phyloP scores from a whole-genome alignment of 2,113 vertebrate species.

The Phalacrocorax brasilianus region DNA sequence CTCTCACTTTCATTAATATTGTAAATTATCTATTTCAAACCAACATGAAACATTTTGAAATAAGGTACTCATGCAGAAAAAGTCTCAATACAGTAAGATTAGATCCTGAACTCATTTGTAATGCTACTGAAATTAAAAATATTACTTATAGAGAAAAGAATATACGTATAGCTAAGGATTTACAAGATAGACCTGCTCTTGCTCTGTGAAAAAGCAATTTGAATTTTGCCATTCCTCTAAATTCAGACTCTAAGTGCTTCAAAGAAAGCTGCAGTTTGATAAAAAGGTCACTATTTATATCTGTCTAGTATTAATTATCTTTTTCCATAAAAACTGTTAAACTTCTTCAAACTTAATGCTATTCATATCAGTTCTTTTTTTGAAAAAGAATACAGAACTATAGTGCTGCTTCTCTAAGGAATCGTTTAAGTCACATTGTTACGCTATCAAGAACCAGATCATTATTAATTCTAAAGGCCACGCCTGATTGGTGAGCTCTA shows the following conservation, averaged over 20 bases:
- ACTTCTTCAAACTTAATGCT: neutral
- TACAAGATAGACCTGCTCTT: neutral
- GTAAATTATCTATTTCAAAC: slow-evolving; percentile 50
- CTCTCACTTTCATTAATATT: slow-evolving; percentile 55
- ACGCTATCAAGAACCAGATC: neutral
- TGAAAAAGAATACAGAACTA: neutral
- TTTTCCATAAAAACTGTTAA: neutral
- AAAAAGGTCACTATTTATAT: slow-evolving; percentile 3
- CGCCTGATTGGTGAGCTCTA: neutral
- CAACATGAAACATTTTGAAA: slow-evolving; percentile 50
- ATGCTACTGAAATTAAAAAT: slow-evolving; percentile 3
- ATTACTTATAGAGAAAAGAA: neutral
- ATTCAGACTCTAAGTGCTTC: neutral
- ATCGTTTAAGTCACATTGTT: neutral
- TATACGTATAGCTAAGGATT: neutral
- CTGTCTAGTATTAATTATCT: neutral
- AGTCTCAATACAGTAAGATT: neutral
- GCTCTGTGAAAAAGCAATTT: neutral
- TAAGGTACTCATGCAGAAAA: slow-evolving; percentile 16
- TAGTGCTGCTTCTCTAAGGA: neutral
- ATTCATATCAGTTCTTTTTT: neutral
- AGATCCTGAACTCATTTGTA: slow-evolving; percentile 8
- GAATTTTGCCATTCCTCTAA: neutral
- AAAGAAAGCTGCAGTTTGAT: neutral
- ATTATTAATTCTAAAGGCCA: neutral